Evolutionary conservation across 2,113 vertebrate species (phyloP).

Genomic region (Myrmophylax atrothorax): DNA sequence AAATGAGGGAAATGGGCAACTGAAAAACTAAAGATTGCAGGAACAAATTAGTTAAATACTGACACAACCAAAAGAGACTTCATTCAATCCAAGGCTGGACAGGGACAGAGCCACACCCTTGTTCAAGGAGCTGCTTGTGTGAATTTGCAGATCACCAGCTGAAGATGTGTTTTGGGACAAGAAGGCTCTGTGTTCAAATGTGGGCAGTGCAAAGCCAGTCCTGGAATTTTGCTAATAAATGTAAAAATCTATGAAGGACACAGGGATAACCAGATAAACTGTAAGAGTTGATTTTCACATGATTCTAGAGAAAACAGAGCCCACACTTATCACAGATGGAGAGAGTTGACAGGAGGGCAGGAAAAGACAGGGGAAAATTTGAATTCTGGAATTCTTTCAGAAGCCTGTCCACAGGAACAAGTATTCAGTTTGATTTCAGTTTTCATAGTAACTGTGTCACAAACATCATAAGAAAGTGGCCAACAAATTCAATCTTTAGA

Average conservation of each 20-base stretch:
- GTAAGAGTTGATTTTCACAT: neutral
- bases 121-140: rapidly evolving
- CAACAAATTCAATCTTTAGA: neutral
- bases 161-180: neutral
- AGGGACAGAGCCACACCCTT: neutral
- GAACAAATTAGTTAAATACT: neutral
- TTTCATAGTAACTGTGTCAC: neutral
- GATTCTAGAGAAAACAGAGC: neutral
- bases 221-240: neutral
- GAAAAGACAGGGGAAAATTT: neutral
- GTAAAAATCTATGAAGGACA: neutral
- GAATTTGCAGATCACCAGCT: neutral
- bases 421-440: neutral
- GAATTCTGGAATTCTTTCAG: neutral
- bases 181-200: neutral
- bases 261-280: neutral
- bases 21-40: neutral
- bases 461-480: neutral
- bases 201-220: rapidly evolving
- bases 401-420: neutral
- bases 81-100: neutral
- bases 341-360: neutral
- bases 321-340: neutral
- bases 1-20: rapidly evolving
- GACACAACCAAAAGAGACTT: neutral